These are phyloP conservation scores for Endotricha flammealis DNA, from an alignment of 2,888 invertebrate genomes.

Conservation along the genomic window DNA sequence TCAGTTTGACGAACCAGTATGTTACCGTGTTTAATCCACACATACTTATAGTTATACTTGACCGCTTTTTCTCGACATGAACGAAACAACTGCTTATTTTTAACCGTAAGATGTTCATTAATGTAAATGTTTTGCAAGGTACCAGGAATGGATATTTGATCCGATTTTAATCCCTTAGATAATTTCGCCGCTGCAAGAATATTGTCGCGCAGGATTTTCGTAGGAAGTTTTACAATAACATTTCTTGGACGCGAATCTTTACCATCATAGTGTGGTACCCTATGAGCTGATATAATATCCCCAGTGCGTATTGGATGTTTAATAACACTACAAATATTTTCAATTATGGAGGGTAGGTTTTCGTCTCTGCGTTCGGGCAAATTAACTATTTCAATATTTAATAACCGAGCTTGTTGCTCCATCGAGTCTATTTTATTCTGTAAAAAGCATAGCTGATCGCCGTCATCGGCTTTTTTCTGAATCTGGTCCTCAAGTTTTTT, in stretches of 20 bases:
- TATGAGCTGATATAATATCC: constrained; percentile 3
- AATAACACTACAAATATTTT: constrained; percentile 2
- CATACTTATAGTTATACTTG: constrained; percentile 9
- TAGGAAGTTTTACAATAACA: constrained; percentile 7
- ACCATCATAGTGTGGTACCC: constrained; percentile 8
- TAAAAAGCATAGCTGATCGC: constrained; percentile 1
- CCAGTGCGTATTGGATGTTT: constrained; percentile 4
- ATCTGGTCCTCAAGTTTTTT: constrained; percentile 1
- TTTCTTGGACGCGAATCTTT: constrained; percentile 9
- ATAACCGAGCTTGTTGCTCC: constrained; percentile 15
- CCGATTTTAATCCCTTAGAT: constrained; percentile 3
- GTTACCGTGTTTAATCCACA: constrained; percentile 13
- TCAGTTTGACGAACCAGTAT: constrained; percentile 12
- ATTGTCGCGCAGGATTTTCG: constrained; percentile 8
- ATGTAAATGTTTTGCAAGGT: constrained; percentile 7
- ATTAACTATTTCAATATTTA: constrained; percentile 16
- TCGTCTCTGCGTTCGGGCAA: constrained; percentile 14
- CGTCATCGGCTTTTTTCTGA: not conserved
- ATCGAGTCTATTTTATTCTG: constrained; percentile 11
- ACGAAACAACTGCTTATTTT: constrained; percentile 14
- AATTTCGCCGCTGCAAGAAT: constrained; percentile 5
- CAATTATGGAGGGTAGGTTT: constrained; percentile 1
- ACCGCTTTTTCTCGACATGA: constrained; percentile 9
- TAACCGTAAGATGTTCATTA: constrained; percentile 12
- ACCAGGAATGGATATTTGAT: constrained; percentile 4